phyloP scores from a whole-genome alignment of 2,113 vertebrate genomes.

The Pygathrix nemaeus region DNA sequence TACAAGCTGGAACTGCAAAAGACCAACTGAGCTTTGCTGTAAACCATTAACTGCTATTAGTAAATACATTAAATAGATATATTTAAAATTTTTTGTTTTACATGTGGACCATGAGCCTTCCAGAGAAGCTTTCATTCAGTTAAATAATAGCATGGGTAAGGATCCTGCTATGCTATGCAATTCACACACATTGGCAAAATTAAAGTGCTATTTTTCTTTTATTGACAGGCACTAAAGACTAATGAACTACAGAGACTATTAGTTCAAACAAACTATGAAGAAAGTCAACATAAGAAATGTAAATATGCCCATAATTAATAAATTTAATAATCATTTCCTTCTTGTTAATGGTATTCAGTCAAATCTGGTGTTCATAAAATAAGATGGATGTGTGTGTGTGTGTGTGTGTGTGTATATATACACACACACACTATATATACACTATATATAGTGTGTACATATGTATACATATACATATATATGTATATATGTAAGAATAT shows the following conservation, averaged over 20 bases:
- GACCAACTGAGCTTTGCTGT: not conserved
- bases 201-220: not conserved
- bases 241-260: not conserved
- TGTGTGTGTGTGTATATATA: not conserved
- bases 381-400: not conserved
- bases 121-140: not conserved
- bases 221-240: not conserved
- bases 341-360: not conserved
- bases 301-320: not conserved
- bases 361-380: not conserved
- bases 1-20: not conserved
- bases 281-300: slow-evolving; percentile 17
- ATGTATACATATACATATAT: too few relatives aligned
- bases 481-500: not conserved
- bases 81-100: not conserved
- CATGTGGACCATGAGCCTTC: not conserved
- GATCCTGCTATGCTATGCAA: not conserved
- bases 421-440: too few relatives aligned
- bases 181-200: slow-evolving; percentile 12
- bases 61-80: not conserved
- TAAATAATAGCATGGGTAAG: not conserved
- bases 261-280: not conserved
- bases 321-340: slow-evolving; percentile 8
- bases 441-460: too few relatives aligned
- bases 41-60: not conserved